Base-by-base conservation (phyloP, 2,888 invertebrate species). In the Itoplectis maculator region DNA sequence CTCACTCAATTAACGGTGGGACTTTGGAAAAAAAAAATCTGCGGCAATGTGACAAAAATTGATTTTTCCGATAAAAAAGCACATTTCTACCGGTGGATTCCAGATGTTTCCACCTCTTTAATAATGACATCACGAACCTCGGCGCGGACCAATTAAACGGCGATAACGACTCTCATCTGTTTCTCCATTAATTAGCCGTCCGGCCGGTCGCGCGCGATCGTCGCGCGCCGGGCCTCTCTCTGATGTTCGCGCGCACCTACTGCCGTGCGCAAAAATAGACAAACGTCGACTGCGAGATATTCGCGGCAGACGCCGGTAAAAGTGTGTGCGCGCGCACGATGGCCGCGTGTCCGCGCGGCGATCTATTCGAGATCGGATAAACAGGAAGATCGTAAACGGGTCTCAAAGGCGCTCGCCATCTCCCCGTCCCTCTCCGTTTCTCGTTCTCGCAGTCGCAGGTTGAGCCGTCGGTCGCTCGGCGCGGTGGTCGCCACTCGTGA, bases 321-420 rank as follows among this genome's bases (percentile, higher is more conserved):
- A 79, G 79, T 61, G n/a, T n/a, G n/a, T n/a, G 66, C 49, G 66
- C 59, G 49, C 40, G 47, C 59, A 20, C 15, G 65, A 63, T 63
- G 18, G 40, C 20, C n/a, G 45, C 35, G 37, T 45, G 37, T 45
- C 70, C 42, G 45, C 65, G 40, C 29, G 63, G 59, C n/a, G 49
- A 76, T 66, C 61, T 80, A 70, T 81, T 63, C 18, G 65, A 84
- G 72, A 81, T 84, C 78, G 80, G 77, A 76, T 73, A 85, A 84
- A 81, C 82, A 81, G 81, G 81, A 84, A 79, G 84, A 84, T 86
- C 84, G 84, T 86, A 85, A 86, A 86, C 83, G 83, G 74, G 69
- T 78, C 72, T 77, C 37, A 35, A 37, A 61, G 56, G 61, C 65
- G 23, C n/a, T n/a, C n/a, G n/a, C n/a, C n/a, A 9, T 74, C 29